A percentile compares a stretch with the other conserved stretches of the same genome.
These are phyloP conservation scores for Cinara cedri DNA, from an alignment of 2,888 invertebrate species.

Conservation along the genomic window DNA sequence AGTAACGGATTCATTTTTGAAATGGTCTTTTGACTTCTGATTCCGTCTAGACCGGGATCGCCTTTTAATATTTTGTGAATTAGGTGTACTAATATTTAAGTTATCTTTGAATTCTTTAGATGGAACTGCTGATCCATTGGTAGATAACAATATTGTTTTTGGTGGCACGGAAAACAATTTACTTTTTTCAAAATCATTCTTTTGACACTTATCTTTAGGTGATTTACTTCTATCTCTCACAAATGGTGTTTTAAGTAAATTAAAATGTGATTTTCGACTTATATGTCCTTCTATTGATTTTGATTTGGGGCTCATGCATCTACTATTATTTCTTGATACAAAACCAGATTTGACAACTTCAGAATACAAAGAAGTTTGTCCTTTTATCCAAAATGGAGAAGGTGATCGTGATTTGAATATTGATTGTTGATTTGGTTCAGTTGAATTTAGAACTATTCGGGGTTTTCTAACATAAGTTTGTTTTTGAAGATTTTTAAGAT, in stretches of 20 bases:
- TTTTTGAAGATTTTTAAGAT: slow-evolving; percentile 27
- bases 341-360: slow-evolving; percentile 75
- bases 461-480: not conserved
- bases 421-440: slow-evolving; percentile 58
- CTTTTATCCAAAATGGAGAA: slow-evolving; percentile 77
- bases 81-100: not conserved
- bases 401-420: slow-evolving; percentile 62
- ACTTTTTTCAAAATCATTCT: not conserved
- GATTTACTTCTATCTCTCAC: not conserved
- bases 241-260: not conserved
- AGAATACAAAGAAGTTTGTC: slow-evolving; percentile 75
- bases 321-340: slow-evolving; percentile 57
- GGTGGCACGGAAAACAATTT: not conserved
- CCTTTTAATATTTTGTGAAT: not conserved
- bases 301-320: slow-evolving; percentile 25
- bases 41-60: slow-evolving; percentile 24
- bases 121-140: not conserved
- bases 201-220: not conserved
- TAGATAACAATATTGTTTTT: not conserved
- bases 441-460: slow-evolving; percentile 26
- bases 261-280: slow-evolving; percentile 18
- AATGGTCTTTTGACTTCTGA: not conserved
- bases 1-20: not conserved
- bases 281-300: not conserved
- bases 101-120: not conserved